Evolutionary conservation across 2,113 vertebrate genomes (phyloP).

Genomic region (Proteles cristata): DNA sequence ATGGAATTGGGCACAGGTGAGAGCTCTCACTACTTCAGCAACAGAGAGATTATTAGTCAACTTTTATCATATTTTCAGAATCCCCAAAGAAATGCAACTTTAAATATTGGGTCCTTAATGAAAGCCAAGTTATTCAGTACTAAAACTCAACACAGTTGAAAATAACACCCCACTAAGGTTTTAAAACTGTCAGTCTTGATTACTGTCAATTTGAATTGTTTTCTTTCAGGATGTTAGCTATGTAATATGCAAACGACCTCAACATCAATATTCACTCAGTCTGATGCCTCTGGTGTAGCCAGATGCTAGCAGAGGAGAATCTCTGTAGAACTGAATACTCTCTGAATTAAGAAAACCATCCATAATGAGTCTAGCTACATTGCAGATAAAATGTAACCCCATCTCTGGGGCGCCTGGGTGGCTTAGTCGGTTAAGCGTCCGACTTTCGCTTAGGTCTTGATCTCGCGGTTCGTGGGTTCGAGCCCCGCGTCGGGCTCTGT

Average conservation of each 20-base stretch:
- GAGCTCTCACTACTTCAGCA: neutral
- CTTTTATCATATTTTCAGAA: slow-evolving; percentile 23
- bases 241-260: slow-evolving; percentile 42
- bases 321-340: neutral
- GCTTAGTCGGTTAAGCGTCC: too few relatives aligned
- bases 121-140: slow-evolving; percentile 27
- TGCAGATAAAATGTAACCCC: slow-evolving; percentile 38
- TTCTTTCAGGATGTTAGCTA: slow-evolving; percentile 41
- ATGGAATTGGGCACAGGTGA: neutral
- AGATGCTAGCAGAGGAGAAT: slow-evolving; percentile 36
- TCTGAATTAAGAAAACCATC: slow-evolving; percentile 46
- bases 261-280: slow-evolving; percentile 45
- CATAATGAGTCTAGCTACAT: slow-evolving; percentile 18
- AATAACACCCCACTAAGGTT: slow-evolving; percentile 39
- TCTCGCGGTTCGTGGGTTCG: too few relatives aligned
- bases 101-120: neutral
- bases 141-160: slow-evolving; percentile 58
- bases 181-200: slow-evolving; percentile 15
- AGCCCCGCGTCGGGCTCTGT: too few relatives aligned
- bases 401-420: too few relatives aligned
- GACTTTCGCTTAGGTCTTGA: too few relatives aligned
- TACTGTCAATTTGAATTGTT: slow-evolving; percentile 49
- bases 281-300: neutral
- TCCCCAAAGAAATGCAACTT: neutral
- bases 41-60: neutral